These are phyloP conservation scores for Echinometra lucunter DNA, from an alignment of 53 echinoderm and acorn worm species.

Conservation along the genomic window DNA sequence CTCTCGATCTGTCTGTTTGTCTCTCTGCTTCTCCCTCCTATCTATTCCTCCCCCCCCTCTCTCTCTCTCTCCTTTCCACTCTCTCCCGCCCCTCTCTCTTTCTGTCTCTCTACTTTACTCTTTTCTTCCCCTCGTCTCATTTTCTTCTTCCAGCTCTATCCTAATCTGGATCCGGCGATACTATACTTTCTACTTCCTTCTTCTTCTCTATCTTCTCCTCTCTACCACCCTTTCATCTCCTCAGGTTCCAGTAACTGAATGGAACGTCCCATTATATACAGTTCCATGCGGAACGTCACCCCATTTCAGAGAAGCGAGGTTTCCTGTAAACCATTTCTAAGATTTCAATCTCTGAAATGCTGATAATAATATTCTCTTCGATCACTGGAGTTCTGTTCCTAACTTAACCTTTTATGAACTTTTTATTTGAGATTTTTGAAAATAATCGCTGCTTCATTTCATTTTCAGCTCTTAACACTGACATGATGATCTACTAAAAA, in stretches of 20 bases:
- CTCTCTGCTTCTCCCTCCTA: neutral
- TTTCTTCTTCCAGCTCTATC: no score
- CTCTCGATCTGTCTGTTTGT: no score
- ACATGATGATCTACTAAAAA: neutral
- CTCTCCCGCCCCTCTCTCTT: no score
- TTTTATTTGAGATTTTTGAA: conserved; percentile 7
- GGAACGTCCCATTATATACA: no score
- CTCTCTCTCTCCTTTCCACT: neutral
- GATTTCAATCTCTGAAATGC: neutral
- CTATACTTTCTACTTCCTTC: neutral
- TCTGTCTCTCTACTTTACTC: no score
- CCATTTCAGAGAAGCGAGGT: neutral
- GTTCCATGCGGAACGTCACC: no score
- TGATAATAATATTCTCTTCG: conserved; percentile 17
- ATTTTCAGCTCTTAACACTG: neutral
- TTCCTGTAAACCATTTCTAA: neutral
- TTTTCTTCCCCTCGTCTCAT: no score
- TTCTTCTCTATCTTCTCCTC: neutral
- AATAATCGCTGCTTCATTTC: neutral
- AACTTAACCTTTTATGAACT: neutral
- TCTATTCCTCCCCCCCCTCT: neutral
- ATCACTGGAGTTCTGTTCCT: neutral
- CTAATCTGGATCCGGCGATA: no score
- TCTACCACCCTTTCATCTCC: no score
- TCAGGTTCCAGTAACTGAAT: neutral